Evolutionary conservation across 2,888 invertebrate species (phyloP).

Genomic region (Galerucella nymphaeae): DNA sequence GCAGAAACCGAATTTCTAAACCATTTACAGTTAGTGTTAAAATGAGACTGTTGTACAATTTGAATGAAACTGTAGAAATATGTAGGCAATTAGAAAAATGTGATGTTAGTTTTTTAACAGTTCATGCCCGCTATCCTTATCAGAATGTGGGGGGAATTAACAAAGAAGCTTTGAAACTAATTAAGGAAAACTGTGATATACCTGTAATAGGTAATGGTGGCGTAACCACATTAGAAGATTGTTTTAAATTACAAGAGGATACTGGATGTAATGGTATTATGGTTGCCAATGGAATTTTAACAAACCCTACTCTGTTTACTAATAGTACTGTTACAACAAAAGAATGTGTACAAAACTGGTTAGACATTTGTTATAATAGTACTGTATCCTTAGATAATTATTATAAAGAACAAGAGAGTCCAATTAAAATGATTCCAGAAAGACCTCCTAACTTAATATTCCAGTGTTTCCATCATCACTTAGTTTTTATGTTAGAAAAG

Average conservation of each 20-base stretch:
- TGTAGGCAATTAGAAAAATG: conserved; percentile 82
- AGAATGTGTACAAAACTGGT: conserved; percentile 85
- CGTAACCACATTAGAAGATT: conserved; percentile 79
- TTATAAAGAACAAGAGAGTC: conserved; percentile 35
- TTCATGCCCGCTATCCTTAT: conserved; percentile 91
- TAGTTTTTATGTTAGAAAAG: conserved; percentile 95
- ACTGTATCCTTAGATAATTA: conserved; percentile 57
- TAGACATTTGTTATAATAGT: conserved; percentile 73
- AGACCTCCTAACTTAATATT: conserved; percentile 75
- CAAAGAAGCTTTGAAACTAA: conserved; percentile 74
- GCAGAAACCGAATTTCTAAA: conserved; percentile 77
- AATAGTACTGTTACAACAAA: conserved; percentile 77
- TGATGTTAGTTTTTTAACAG: conserved; percentile 88
- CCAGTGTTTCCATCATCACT: conserved; percentile 93
- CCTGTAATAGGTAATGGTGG: conserved; percentile 96
- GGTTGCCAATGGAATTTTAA: conserved; percentile 90
- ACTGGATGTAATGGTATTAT: conserved; percentile 89
- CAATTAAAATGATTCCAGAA: conserved; percentile 59
- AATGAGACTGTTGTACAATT: conserved; percentile 82
- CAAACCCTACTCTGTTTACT: conserved; percentile 91
- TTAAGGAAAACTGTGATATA: conserved; percentile 77
- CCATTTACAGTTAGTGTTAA: conserved; percentile 92
- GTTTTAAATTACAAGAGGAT: conserved; percentile 71
- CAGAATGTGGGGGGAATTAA: conserved; percentile 83
- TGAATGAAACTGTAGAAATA: conserved; percentile 79